Evolutionary conservation across 2,113 vertebrate genomes (phyloP), one percentile per base, ranked within the genome.

Genomic region (Coptodon rendalli): DNA sequence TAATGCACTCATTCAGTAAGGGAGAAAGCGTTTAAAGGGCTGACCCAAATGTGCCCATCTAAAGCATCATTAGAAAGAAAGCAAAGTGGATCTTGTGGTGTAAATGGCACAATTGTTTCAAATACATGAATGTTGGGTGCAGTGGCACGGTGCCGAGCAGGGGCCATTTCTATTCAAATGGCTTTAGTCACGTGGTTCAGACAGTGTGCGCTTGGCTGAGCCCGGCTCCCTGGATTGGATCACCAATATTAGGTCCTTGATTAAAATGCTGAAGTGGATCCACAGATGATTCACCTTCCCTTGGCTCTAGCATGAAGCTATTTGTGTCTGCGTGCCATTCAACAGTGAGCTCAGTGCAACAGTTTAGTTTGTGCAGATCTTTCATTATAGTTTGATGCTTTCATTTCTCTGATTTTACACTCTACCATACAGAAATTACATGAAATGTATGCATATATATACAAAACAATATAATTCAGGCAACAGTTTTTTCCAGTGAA

Each of bases 31-130:
- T 54, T 92, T 89, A 89, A 90, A 82, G 50, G 54, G 78, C 52
- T 95, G 92, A 95, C 90, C 94, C 89, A 93, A 92, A 93, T 94
- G 83, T 54, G 88, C 86, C 82, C 73, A 73, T 80, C 90, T 29
- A 84, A 91, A 89, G 92, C 89, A 6, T 89, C 83, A 82, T 89
- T 84, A 88, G 83, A 92, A 89, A 73, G 80, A 84, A 82, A 88
- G 86, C 86, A 88, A 87, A 91, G 87, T 88, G 83, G 85, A 89
- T 86, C 84, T 85, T 22, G 54, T 50, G 78, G 82, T 83, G 78
- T 88, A 85, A 92, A 87, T 81, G 84, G 87, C 86, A 84, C 89
- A 91, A 82, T 89, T 34, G 45, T 84, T 85, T 86, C 76, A 59
- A 56, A 89, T 50, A 71, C 86, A 29, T n/a, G 61, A 89, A 85